A percentile compares a stretch with the other conserved stretches of the same genome.
These are phyloP conservation scores for Phataginus tricuspis DNA, from an alignment of 2,797 vertebrate species.

Conservation along the genomic window DNA sequence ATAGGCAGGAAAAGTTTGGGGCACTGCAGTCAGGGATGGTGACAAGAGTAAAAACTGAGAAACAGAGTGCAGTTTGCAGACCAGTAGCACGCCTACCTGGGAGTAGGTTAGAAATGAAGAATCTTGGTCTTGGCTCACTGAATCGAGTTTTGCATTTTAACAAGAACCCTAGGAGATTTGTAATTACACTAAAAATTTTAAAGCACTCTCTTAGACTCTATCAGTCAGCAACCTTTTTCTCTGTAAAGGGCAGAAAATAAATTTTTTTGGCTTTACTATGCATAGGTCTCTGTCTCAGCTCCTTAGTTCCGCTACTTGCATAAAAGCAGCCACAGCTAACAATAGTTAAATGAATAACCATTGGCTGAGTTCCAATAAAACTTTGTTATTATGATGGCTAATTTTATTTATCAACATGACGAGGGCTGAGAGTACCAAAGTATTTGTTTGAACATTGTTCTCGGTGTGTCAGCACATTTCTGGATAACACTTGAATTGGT, in stretches of 20 bases:
- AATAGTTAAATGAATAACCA: background rate
- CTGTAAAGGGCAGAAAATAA: background rate
- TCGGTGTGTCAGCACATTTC: background rate
- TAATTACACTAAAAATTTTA: background rate
- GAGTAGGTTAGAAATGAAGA: background rate
- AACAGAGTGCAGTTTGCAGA: background rate
- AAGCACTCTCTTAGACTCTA: background rate
- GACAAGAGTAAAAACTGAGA: background rate
- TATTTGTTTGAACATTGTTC: background rate
- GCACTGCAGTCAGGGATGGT: background rate
- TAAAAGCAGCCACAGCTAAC: background rate
- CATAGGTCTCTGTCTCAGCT: background rate
- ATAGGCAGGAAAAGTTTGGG: background rate
- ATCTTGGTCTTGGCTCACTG: background rate
- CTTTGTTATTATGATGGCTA: background rate
- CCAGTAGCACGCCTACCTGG: background rate
- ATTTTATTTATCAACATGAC: background rate
- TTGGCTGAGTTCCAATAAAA: background rate
- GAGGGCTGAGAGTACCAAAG: background rate
- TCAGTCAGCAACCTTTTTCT: background rate
- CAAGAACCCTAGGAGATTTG: background rate
- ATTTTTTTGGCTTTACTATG: background rate
- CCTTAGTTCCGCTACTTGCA: background rate
- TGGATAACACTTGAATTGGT: background rate
- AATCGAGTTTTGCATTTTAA: slow-evolving; percentile 37